Evolutionary conservation across 2,797 vertebrate genomes (phyloP).

Genomic region (Eulemur mongoz): DNA sequence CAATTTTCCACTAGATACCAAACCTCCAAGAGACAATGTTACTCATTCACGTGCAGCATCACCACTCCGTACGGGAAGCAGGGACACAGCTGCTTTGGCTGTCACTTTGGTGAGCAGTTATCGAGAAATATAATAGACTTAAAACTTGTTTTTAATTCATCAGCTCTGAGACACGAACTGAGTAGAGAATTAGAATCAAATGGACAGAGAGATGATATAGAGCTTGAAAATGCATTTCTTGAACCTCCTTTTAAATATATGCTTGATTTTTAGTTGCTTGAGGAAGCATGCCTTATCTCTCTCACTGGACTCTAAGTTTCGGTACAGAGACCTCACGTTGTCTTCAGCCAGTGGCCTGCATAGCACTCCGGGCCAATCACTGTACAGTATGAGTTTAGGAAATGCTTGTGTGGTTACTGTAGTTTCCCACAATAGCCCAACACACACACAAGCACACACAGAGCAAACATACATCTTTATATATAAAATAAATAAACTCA

Average conservation of each 20-base stretch:
- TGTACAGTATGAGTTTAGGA: background rate
- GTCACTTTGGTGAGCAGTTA: background rate
- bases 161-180: background rate
- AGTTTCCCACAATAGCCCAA: background rate
- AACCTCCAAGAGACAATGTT: background rate
- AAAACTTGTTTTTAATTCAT: background rate
- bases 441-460: background rate
- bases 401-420: background rate
- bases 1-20: background rate
- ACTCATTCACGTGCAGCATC: background rate
- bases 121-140: accelerated
- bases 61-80: background rate
- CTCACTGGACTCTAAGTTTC: background rate
- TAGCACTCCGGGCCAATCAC: background rate
- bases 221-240: background rate
- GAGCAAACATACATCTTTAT: too few relatives aligned
- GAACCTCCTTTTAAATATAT: background rate
- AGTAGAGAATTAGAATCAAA: background rate
- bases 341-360: background rate
- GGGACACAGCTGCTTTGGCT: accelerated
- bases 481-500: background rate
- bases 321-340: too few relatives aligned
- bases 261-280: background rate
- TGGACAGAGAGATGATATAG: background rate
- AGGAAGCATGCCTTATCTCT: background rate